Evolutionary conservation across 2,888 invertebrate species (phyloP).

Genomic region (Augiades crinisus): DNA sequence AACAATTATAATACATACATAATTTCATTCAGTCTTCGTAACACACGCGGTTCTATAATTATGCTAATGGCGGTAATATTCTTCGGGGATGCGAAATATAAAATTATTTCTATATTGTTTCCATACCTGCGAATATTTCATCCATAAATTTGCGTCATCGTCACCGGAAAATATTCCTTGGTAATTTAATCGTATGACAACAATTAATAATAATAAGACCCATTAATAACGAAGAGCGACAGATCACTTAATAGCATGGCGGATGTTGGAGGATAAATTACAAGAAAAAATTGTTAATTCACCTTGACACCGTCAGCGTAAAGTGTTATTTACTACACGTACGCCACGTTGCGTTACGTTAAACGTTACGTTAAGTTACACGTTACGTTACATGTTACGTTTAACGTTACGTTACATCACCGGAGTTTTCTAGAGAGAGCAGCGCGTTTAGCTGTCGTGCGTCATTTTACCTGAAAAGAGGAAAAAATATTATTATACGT

Average conservation of each 20-base stretch:
- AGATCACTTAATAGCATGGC: background rate
- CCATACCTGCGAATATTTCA: conserved; percentile 6
- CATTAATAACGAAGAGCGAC: background rate
- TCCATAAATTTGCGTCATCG: background rate
- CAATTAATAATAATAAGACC: conserved; percentile 6
- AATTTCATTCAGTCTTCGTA: background rate
- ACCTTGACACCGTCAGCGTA: conserved; percentile 10
- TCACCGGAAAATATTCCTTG: background rate
- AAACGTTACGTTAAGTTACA: too few species aligned
- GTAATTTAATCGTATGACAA: background rate
- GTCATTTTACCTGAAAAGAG: conserved; percentile 20
- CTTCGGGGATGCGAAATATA: background rate
- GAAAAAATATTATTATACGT: conserved; percentile 18
- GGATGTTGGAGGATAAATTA: background rate
- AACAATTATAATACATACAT: conserved; percentile 1
- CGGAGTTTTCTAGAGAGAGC: background rate
- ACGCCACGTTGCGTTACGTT: too few species aligned
- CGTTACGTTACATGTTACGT: too few species aligned
- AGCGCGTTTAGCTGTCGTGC: background rate
- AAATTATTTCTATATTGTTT: background rate
- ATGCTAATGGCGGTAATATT: conserved; percentile 11
- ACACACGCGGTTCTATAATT: conserved; percentile 12
- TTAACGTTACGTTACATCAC: too few species aligned
- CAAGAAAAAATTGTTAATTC: too few species aligned
- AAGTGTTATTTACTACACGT: too few species aligned